A percentile compares a stretch with the other conserved stretches of the same genome.
Conservation (phyloP, 2,888 invertebrate species). For the Lasioglossum zephyrum region DNA sequence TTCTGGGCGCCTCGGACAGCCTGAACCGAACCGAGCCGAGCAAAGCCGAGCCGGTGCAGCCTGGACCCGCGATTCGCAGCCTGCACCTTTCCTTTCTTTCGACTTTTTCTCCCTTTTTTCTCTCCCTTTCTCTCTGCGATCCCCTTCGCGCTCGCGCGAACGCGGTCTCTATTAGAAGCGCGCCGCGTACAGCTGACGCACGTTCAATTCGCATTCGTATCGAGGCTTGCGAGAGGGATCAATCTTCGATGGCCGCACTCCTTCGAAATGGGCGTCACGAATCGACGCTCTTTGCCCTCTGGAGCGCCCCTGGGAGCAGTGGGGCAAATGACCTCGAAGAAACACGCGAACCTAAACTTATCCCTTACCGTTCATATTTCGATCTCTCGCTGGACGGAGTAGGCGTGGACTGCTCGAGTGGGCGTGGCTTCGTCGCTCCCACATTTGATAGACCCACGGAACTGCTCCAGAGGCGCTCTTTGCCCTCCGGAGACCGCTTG, state of each 20-base stretch:
- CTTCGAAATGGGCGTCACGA: background rate
- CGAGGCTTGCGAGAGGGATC: background rate
- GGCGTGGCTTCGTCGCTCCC: background rate
- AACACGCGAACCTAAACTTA: background rate
- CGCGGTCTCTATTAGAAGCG: slow-evolving; percentile 25
- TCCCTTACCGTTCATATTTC: background rate
- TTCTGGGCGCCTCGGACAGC: slow-evolving; percentile 39
- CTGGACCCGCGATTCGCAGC: slow-evolving; percentile 40
- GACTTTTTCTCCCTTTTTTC: background rate
- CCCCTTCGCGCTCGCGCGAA: background rate
- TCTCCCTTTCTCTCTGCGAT: background rate
- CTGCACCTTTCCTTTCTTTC: slow-evolving; percentile 11
- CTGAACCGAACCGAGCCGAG: slow-evolving; percentile 45
- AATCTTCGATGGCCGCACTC: background rate
- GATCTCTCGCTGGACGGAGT: background rate
- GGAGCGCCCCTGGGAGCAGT: background rate
- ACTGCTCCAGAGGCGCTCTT: too few relatives aligned
- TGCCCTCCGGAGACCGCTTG: too few relatives aligned
- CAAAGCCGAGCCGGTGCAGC: slow-evolving; percentile 44
- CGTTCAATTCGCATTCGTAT: background rate
- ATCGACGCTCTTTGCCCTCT: background rate
- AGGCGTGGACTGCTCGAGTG: background rate
- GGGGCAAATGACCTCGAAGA: background rate
- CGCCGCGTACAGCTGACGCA: slow-evolving; percentile 43
- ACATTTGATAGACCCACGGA: too few relatives aligned